Evolutionary conservation across 2,888 invertebrate species (phyloP), one percentile per base, ranked within the genome.

Genomic region (Saturnia pavonia): DNA sequence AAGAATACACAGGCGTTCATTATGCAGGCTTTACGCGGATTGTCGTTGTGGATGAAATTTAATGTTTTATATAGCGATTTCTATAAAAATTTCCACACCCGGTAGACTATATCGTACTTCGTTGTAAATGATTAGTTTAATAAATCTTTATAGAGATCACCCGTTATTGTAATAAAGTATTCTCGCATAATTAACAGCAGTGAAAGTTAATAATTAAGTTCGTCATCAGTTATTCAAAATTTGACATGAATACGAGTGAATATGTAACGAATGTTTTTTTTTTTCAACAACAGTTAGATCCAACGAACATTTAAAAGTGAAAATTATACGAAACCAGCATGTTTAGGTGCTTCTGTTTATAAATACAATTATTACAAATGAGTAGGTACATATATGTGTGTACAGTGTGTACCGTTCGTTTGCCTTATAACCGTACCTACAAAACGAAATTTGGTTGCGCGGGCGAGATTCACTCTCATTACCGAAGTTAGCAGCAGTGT

Each of bases 31-130:
- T 84, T 84, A 73, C 77, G 80, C 83, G 78, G 78, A 81, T 85
- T 85, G 82, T 84, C 81, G 81, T 82, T 80, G 81, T 74, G 74
- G 73, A 72, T 71, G 77, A 73, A 75, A 77, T 74, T 80, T 78
- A 81, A 75, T 78, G 82, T 82, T 85, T 85, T 91, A 88, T 91
- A 91, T 91, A 89, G 83, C 88, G 88, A 88, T 65, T 40, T 40
- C 34, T 90, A 90, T 88, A 90, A 81, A 78, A 76, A 72, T 75
- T 83, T 86, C 84, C 85, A 85, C 80, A 76, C 63, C 63, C 70
- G 69, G 74, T 76, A 73, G 81, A 74, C 76, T 77, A 63, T 78
- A 76, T 75, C 70, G 72, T 71, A 71, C 73, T 77, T 74, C 77
- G 51, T 90, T 90, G 89, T 90, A 89, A 83, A 79, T 69, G 60